phyloP scores from a whole-genome alignment of 2,888 invertebrate genomes.

The Calameuta filiformis region DNA sequence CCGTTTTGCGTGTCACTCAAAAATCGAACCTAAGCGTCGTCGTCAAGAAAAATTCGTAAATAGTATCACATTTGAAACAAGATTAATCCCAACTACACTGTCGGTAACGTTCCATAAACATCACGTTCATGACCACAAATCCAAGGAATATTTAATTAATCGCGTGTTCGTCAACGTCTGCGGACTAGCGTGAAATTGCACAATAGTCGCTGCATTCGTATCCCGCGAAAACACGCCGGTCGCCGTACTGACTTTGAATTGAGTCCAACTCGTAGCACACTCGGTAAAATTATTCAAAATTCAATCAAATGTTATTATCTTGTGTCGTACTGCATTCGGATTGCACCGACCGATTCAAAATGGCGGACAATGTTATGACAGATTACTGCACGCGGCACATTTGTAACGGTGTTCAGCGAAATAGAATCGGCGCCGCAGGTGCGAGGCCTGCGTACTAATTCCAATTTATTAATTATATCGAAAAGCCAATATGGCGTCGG shows the following conservation, averaged over 20 bases:
- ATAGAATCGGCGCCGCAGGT: conserved; percentile 28
- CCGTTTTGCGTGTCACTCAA: too few species aligned
- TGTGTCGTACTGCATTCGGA: conserved; percentile 1
- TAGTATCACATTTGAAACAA: too few species aligned
- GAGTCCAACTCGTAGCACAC: not conserved
- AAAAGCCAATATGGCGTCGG: conserved; percentile 45
- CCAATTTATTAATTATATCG: conserved; percentile 46
- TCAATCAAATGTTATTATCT: not conserved
- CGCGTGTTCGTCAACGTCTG: too few species aligned
- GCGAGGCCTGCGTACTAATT: conserved; percentile 30
- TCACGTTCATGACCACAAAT: too few species aligned
- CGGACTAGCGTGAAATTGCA: too few species aligned
- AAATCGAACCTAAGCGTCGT: too few species aligned
- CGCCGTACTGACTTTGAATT: not conserved
- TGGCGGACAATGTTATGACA: conserved; percentile 23
- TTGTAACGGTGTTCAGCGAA: conserved; percentile 5
- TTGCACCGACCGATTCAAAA: conserved; percentile 12
- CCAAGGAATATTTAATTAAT: too few species aligned
- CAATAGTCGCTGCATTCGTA: too few species aligned
- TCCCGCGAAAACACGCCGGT: not conserved
- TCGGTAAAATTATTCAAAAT: conserved; percentile 2
- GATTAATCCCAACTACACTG: too few species aligned
- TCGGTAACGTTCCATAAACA: too few species aligned
- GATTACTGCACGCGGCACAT: conserved; percentile 21
- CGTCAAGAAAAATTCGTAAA: too few species aligned